A percentile compares a stretch with the other conserved stretches of the same genome.
phyloP scores from a whole-genome alignment of 2,888 invertebrate species.

The Steinernema carpocapsae region DNA sequence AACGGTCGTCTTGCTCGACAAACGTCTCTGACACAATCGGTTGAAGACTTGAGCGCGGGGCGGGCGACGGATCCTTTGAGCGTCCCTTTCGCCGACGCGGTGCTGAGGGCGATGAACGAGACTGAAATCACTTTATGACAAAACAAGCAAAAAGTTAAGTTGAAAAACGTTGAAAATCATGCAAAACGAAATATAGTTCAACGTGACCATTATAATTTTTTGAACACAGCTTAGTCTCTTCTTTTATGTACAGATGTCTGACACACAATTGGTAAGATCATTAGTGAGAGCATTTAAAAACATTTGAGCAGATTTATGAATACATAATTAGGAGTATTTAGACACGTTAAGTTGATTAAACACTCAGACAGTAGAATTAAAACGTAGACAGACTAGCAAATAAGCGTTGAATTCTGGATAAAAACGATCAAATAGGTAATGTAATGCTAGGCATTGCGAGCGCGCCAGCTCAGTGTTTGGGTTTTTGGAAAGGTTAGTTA shows the following conservation, averaged over 20 bases:
- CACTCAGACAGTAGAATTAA: background rate
- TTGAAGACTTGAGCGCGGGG: conserved; percentile 20
- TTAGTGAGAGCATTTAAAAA: background rate
- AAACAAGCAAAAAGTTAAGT: no score
- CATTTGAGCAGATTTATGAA: conserved; percentile 26
- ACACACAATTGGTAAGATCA: background rate
- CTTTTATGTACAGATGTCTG: conserved; percentile 3
- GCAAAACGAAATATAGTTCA: no score
- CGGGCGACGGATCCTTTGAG: conserved; percentile 19
- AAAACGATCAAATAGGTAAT: background rate
- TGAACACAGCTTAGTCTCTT: background rate
- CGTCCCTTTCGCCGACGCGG: background rate
- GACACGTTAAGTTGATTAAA: background rate
- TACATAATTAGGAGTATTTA: background rate
- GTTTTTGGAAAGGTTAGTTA: background rate
- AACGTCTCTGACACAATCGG: background rate
- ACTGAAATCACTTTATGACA: no score
- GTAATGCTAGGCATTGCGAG: background rate
- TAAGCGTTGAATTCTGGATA: background rate
- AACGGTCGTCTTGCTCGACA: background rate
- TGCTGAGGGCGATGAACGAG: background rate
- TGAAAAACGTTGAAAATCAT: no score
- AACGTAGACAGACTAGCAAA: no score
- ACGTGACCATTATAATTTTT: no score
- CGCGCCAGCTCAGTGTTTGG: background rate